phyloP scores from a whole-genome alignment of 2,113 vertebrate species.

The Gambusia affinis region DNA sequence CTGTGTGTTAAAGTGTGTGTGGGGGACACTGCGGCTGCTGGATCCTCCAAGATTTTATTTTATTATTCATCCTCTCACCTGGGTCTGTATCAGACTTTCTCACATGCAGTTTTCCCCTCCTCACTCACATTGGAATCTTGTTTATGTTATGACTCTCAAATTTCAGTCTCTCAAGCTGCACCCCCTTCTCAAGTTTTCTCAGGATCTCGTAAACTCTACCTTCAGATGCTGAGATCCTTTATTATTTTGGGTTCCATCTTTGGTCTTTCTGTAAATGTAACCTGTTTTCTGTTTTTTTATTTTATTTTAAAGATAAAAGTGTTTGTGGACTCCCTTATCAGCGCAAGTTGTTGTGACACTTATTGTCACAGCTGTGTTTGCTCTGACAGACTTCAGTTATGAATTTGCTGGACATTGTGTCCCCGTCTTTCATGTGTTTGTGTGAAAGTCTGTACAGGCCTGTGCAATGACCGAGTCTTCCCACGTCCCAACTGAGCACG shows the following conservation, averaged over 20 bases:
- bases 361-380: slow-evolving; percentile 78
- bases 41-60: not conserved
- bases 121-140: slow-evolving; percentile 35
- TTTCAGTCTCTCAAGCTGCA: slow-evolving; percentile 27
- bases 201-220: slow-evolving; percentile 6
- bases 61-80: slow-evolving; percentile 56
- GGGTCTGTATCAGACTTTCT: slow-evolving; percentile 44
- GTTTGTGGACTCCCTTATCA: slow-evolving; percentile 22
- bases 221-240: not conserved
- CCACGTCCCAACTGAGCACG: slow-evolving; percentile 52
- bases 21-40: not conserved
- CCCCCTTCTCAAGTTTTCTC: slow-evolving; percentile 18
- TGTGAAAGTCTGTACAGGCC: slow-evolving; percentile 59
- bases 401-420: slow-evolving; percentile 48
- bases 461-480: slow-evolving; percentile 64
- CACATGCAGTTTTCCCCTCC: slow-evolving; percentile 8
- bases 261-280: not conserved
- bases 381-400: slow-evolving; percentile 37
- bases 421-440: slow-evolving; percentile 17
- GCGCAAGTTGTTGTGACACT: slow-evolving; percentile 9
- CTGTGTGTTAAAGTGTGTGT: slow-evolving; percentile 17
- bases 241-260: not conserved
- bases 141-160: slow-evolving; percentile 62
- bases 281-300: not conserved
- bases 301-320: not conserved